A percentile compares a stretch with the other conserved stretches of the same genome.
Evolutionary conservation across 1,140 invertebrate genomes (phyloP).

Genomic region (Ceratitis capitata): DNA sequence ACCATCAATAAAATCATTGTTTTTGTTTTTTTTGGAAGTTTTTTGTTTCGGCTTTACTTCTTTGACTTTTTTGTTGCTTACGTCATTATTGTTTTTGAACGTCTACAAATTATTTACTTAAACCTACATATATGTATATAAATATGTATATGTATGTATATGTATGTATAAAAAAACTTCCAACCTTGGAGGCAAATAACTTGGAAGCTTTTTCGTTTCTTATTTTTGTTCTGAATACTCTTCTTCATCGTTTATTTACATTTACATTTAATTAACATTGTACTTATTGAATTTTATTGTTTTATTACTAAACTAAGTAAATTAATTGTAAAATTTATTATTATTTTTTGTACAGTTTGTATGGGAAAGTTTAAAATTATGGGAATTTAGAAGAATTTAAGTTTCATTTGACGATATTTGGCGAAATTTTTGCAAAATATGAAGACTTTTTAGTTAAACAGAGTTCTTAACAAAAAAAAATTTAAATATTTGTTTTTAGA

Average conservation of each 20-base stretch:
- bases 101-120: conserved; percentile 28
- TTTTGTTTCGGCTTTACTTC: conserved; percentile 28
- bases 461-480: too few species aligned
- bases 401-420: neutral
- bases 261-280: neutral
- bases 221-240: neutral
- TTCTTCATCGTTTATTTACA: neutral
- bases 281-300: neutral
- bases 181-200: conserved; percentile 27
- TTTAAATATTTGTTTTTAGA: too few species aligned
- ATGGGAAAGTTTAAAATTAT: neutral
- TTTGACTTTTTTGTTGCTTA: conserved; percentile 42
- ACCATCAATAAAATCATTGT: conserved; percentile 31
- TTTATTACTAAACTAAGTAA: too few species aligned
- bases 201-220: conserved; percentile 3
- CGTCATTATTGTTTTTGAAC: conserved; percentile 32
- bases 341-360: too few species aligned
- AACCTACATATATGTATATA: neutral
- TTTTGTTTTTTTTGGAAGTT: conserved; percentile 17
- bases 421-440: neutral
- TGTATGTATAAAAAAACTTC: conserved; percentile 29
- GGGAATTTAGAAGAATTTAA: neutral
- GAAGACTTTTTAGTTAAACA: too few species aligned
- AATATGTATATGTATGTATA: conserved; percentile 9
- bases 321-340: too few species aligned